Evolutionary conservation across 2,113 vertebrate species (phyloP).

Genomic region (Gymnobelideus leadbeateri): DNA sequence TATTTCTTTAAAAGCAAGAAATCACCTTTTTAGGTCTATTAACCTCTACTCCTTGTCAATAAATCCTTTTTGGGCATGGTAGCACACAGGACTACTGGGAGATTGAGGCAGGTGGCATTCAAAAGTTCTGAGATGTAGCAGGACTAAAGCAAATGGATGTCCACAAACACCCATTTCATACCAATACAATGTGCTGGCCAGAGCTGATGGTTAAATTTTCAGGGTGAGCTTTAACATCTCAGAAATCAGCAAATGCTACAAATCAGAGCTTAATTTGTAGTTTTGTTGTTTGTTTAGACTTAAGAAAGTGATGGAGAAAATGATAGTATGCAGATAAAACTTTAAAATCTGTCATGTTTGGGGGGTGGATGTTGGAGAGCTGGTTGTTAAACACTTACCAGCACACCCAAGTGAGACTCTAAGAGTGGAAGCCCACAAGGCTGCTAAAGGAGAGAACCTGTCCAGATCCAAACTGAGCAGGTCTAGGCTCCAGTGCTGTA

Average conservation of each 20-base stretch:
- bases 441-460: neutral
- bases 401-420: neutral
- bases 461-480: neutral
- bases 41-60: constrained; percentile 12
- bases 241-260: neutral
- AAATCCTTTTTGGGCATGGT: constrained; percentile 17
- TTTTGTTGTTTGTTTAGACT: neutral
- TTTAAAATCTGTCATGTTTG: neutral
- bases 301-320: neutral
- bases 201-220: neutral
- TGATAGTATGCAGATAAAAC: neutral
- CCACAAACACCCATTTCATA: neutral
- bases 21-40: constrained; percentile 43
- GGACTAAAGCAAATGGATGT: neutral
- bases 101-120: constrained; percentile 7
- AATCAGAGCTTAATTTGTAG: neutral
- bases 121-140: neutral
- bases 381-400: neutral
- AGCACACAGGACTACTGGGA: neutral
- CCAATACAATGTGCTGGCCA: neutral
- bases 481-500: too few relatives aligned
- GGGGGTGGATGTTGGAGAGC: neutral
- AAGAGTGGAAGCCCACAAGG: neutral
- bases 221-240: neutral
- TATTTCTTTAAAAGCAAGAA: constrained; percentile 48